Base-by-base conservation (phyloP, 2,888 invertebrate genomes). In the Diloba caeruleocephala region DNA sequence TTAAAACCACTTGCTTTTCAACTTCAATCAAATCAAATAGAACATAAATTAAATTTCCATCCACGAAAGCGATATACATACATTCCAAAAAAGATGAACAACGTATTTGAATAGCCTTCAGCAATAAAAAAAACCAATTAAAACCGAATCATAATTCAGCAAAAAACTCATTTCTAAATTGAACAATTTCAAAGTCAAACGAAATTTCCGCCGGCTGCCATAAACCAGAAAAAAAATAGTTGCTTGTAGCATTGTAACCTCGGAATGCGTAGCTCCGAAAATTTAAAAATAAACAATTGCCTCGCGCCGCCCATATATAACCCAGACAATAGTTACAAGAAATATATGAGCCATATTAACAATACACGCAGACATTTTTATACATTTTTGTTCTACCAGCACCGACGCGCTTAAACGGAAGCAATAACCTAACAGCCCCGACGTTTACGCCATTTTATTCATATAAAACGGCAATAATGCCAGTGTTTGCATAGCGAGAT, bases 371-470 rank as follows among this genome's bases (percentile, higher is more conserved):
- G 74, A 77, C 73, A 74, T 73, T 77, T 75, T 78, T 76, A 67
- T 71, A 73, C 57, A 66, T 72, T 71, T 72, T 66, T 59, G 75
- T 67, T 65, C 41, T 72, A 73, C 61, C 45, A 69, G 51, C 51
- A 56, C 70, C 71, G 72, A 66, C 67, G 68, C 68, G 74, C 44
- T 63, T 64, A 78, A 81, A 71, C 79, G 83, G 82, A 85, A 82
- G 82, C 76, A 83, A 85, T 85, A 85, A 79, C 74, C 76, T 74
- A 81, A 78, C 75, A 64, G 66, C 61, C 77, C 75, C 77, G 82
- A 78, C 76, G 74, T 74, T 74, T 76, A 66, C 63, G 60, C 62
- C 71, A 72, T 67, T 75, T 76, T 81, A 80, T 77, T 80, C 76
- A 79, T 79, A 80, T 73, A 78, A 79, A 79, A 75, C 59, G 56